Conservation (phyloP, 2,888 invertebrate species). For the Micropterix aruncella region DNA sequence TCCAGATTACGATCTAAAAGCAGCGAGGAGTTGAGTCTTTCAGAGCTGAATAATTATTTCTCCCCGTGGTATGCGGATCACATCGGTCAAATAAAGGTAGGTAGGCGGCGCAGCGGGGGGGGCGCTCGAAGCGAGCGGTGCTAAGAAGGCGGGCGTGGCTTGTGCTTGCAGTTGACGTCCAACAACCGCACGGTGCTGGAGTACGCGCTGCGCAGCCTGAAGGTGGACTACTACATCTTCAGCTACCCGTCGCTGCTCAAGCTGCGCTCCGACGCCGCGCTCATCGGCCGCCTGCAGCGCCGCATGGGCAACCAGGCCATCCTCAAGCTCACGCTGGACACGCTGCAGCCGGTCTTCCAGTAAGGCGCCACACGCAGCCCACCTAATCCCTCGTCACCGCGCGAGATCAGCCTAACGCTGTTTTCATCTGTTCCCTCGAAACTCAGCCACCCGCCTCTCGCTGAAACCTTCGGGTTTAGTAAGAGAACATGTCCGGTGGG, state of each 20-base stretch:
- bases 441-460: too few species aligned
- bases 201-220: conserved; percentile 59
- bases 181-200: conserved; percentile 64
- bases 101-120: too few species aligned
- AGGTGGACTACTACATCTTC: conserved; percentile 67
- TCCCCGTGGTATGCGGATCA: conserved; percentile 77
- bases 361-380: neutral
- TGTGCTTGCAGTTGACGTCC: conserved; percentile 44
- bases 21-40: conserved; percentile 38
- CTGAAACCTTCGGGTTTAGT: too few species aligned
- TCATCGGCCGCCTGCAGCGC: conserved; percentile 55
- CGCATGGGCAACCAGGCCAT: conserved; percentile 72
- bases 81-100: conserved; percentile 57
- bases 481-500: too few species aligned
- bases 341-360: conserved; percentile 58
- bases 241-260: conserved; percentile 69
- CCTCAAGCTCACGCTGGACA: conserved; percentile 66
- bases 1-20: neutral
- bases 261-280: conserved; percentile 61
- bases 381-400: too few species aligned
- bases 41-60: conserved; percentile 66
- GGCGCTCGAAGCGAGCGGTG: too few species aligned
- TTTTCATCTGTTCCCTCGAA: too few species aligned
- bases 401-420: too few species aligned
- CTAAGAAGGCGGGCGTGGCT: too few species aligned